These are phyloP conservation scores for Phoeniculus purpureus DNA, from an alignment of 2,797 vertebrate genomes.

Conservation along the genomic window DNA sequence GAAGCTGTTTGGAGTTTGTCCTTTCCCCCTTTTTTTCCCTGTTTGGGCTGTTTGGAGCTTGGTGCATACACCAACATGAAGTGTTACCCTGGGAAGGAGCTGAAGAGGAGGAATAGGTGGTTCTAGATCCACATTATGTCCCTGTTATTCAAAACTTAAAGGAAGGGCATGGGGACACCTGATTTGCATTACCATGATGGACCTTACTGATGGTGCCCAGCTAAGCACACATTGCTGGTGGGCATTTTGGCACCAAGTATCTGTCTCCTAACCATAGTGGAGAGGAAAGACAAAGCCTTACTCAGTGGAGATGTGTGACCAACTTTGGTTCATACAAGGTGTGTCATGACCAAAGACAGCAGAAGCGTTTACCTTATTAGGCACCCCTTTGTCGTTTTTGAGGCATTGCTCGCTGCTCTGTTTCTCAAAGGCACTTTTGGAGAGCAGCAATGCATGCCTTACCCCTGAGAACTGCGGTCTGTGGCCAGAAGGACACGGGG, in stretches of 20 bases:
- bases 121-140: background rate
- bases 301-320: accelerated
- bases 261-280: background rate
- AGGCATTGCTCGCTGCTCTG: background rate
- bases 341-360: accelerated
- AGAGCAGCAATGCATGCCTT: accelerated
- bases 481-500: background rate
- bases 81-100: background rate
- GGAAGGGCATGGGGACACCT: background rate
- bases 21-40: background rate
- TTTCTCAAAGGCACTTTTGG: background rate
- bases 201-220: background rate
- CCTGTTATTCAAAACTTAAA: background rate
- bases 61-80: background rate
- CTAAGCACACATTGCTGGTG: background rate
- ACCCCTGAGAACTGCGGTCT: background rate
- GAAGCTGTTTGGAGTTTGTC: constrained; percentile 3
- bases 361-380: background rate
- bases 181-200: background rate
- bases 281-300: background rate
- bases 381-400: background rate
- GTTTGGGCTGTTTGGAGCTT: background rate
- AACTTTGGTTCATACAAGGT: background rate
- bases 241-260: background rate
- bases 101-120: background rate